Base-by-base conservation (phyloP, 1,140 invertebrate species). In the Monomorium pharaonis region DNA sequence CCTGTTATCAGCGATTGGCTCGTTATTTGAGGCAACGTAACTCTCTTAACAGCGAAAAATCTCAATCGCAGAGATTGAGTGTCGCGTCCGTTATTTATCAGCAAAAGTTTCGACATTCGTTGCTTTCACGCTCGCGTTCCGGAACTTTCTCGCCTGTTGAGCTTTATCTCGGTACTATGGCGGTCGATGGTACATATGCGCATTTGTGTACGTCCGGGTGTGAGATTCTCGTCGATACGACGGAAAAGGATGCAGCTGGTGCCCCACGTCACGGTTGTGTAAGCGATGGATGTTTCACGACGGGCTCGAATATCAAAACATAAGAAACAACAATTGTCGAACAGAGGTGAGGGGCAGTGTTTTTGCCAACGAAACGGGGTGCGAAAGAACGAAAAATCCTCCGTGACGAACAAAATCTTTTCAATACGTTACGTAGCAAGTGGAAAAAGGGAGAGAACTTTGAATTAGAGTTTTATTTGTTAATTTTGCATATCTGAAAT, bases 91-190 rank as follows among this genome's bases (percentile, higher is more conserved):
- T 58, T 58, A 62, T 30, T 6, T 6, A 18, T 18, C 44, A 16
- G 51, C 37, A 83, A 83, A 74, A 58, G 24, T 60, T 51, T 78
- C 60, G 10, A 37, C 58, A n/a, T n/a, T 44, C 37, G 49, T n/a
- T 58, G 54, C 78, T 83, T 83, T 83, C 78, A 74, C 78, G 42
- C 4, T 83, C 21, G 49, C 16, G 21, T 37, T 69, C 49, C 60
- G 83, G 24, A 75, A 85, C 88, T 89, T 89, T 89, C 88, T 81
- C 88, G 80, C 54, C 37, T 74, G 21, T 37, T 86, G 62, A 86
- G 81, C 77, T 89, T 81, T 85, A 65, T 88, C 54, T 63, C 14
- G 33, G 37, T 14, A 65, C 33, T 18, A 24, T 24, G 51, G 44
- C 21, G 56, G 51, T 54, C 21, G 56, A 49, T 51, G 30, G 37